These are phyloP conservation scores for Sipha flava DNA, from an alignment of 1,140 invertebrate species.

Conservation along the genomic window DNA sequence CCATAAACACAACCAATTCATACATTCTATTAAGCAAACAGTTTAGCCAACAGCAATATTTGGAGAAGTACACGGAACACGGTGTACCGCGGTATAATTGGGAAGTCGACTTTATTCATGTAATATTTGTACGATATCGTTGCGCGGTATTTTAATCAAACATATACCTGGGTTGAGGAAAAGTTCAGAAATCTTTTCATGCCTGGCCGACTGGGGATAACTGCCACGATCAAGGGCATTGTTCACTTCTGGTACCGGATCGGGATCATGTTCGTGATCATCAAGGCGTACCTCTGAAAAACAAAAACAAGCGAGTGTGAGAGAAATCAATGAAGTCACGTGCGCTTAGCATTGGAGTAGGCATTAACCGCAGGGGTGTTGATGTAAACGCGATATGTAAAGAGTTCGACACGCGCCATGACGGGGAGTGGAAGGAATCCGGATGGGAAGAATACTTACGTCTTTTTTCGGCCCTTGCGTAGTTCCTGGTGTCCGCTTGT, in stretches of 20 bases:
- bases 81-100: too few species aligned
- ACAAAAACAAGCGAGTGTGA: not conserved
- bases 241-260: slow-evolving; percentile 12
- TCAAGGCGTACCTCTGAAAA: slow-evolving; percentile 1
- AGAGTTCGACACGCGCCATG: too few species aligned
- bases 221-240: slow-evolving; percentile 6
- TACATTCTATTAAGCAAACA: too few species aligned
- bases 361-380: not conserved
- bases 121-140: too few species aligned
- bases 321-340: not conserved
- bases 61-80: too few species aligned
- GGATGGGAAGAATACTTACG: slow-evolving; percentile 41
- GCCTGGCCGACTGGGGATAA: not conserved
- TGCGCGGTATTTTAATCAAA: too few species aligned
- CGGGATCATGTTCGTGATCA: not conserved
- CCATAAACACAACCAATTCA: too few species aligned
- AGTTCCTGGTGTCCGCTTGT: slow-evolving; percentile 35
- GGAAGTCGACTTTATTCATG: too few species aligned
- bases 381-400: too few species aligned
- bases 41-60: too few species aligned
- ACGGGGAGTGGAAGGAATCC: too few species aligned
- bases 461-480: slow-evolving; percentile 41
- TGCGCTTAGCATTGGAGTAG: too few species aligned
- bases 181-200: not conserved
- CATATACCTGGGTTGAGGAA: slow-evolving; percentile 19